A percentile compares a stretch with the other conserved stretches of the same genome.
phyloP scores from a whole-genome alignment of 2,113 vertebrate genomes.

The Archilochus colubris region DNA sequence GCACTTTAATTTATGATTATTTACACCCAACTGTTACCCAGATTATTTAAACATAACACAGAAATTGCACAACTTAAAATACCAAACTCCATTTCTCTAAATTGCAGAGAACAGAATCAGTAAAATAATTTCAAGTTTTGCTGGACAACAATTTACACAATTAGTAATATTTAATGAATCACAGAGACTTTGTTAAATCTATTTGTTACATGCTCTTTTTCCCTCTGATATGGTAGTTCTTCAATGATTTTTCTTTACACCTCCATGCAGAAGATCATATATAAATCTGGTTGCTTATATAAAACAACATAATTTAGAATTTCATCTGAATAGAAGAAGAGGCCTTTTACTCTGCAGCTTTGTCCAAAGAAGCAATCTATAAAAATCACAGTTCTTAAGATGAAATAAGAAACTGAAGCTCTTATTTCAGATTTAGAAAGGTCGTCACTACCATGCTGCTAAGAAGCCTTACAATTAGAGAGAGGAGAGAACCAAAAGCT shows the following conservation, averaged over 20 bases:
- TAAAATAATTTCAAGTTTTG: neutral
- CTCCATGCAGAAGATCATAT: neutral
- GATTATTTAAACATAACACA: neutral
- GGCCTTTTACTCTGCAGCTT: neutral
- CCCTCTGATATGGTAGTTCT: neutral
- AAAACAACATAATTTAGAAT: neutral
- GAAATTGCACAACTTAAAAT: neutral
- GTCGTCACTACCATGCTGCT: neutral
- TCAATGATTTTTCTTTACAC: neutral
- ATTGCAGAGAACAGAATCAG: neutral
- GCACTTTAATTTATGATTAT: neutral
- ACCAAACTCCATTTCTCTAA: neutral
- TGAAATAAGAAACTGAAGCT: neutral
- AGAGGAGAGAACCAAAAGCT: neutral
- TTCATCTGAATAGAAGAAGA: neutral
- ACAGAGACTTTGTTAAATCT: neutral
- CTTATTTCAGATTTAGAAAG: neutral
- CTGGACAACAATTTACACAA: neutral
- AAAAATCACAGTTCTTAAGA: neutral
- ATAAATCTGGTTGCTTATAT: neutral
- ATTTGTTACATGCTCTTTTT: neutral
- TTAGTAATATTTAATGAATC: neutral
- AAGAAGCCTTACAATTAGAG: neutral
- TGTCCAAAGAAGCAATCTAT: neutral
- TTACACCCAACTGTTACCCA: neutral